These are phyloP conservation scores for Plebejus anna DNA, from an alignment of 2,888 invertebrate species.

Conservation along the genomic window DNA sequence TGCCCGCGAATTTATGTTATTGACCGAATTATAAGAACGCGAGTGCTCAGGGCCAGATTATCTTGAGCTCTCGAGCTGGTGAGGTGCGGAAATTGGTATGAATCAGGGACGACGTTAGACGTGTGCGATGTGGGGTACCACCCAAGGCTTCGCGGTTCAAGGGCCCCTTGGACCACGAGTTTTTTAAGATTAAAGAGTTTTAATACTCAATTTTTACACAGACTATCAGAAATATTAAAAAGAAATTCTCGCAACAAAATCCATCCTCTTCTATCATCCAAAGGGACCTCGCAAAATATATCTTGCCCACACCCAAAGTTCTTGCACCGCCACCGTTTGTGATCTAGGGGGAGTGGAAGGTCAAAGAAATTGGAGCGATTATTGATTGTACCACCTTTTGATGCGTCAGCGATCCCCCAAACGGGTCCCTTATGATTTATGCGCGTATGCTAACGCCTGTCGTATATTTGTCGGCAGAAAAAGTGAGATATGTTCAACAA, in stretches of 20 bases:
- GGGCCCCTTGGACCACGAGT: too few relatives aligned
- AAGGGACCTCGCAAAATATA: too few relatives aligned
- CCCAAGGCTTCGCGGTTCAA: too few relatives aligned
- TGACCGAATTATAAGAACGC: conserved; percentile 74
- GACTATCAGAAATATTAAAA: too few relatives aligned
- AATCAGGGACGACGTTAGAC: conserved; percentile 20
- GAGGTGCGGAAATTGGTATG: conserved; percentile 43
- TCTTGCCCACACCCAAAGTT: too few relatives aligned
- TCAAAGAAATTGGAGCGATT: conserved; percentile 56
- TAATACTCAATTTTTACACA: too few relatives aligned
- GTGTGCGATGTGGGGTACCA: too few relatives aligned
- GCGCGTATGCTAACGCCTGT: conserved; percentile 32
- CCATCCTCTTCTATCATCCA: too few relatives aligned
- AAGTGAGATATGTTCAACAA: conserved; percentile 22
- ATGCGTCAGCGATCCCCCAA: conserved; percentile 68
- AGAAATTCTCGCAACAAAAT: too few relatives aligned
- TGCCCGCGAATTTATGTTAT: conserved; percentile 72
- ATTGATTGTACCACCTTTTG: conserved; percentile 73
- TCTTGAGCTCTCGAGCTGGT: conserved; percentile 48
- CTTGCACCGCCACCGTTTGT: conserved; percentile 28
- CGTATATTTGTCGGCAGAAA: conserved; percentile 4
- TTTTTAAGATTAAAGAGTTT: too few relatives aligned
- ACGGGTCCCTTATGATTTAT: conserved; percentile 48
- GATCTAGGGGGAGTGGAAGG: conserved; percentile 48
- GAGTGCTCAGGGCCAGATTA: conserved; percentile 55